phyloP scores from a whole-genome alignment of 2,797 vertebrate genomes.

The Oophaga sylvatica region DNA sequence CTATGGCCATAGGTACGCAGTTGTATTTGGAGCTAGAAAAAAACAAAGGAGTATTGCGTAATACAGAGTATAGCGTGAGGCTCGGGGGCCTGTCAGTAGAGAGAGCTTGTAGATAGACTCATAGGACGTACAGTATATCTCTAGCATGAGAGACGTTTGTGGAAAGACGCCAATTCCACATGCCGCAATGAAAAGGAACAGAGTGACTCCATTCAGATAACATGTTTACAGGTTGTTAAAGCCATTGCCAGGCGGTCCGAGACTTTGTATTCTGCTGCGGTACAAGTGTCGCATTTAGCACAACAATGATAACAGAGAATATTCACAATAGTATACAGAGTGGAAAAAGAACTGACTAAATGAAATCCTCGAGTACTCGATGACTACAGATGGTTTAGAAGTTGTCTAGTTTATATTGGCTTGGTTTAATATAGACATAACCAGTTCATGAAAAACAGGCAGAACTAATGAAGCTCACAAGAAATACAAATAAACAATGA shows the following conservation, averaged over 20 bases:
- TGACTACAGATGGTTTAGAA: neutral
- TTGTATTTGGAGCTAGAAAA: neutral
- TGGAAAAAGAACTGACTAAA: neutral
- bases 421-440: neutral
- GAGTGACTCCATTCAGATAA: conserved; percentile 22
- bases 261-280: neutral
- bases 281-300: neutral
- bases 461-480: neutral
- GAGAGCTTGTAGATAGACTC: neutral
- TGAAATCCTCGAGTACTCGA: neutral
- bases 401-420: neutral
- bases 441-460: neutral
- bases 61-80: neutral
- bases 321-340: neutral
- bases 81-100: neutral
- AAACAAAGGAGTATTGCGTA: neutral
- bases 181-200: neutral
- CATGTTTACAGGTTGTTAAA: conserved; percentile 38
- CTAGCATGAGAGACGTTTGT: neutral
- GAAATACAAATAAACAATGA: neutral
- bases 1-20: neutral
- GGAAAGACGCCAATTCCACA: conserved; percentile 20
- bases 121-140: conserved; percentile 19
- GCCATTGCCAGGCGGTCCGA: neutral
- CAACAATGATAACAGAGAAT: neutral